Conservation (phyloP, 2,113 vertebrate genomes). For the Pseudorectes ferrugineus region DNA sequence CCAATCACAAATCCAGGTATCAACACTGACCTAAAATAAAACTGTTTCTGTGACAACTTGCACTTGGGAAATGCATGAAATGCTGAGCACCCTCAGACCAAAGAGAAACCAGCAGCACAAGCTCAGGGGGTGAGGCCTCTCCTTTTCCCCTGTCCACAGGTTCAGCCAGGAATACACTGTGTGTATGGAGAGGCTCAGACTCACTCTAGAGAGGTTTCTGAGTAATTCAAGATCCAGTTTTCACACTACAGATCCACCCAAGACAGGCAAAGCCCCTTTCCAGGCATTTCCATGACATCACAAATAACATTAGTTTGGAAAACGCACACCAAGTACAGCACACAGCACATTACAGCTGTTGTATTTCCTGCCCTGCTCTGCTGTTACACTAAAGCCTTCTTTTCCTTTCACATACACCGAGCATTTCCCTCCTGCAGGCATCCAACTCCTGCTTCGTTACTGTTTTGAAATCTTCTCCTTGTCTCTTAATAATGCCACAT, state of each 20-base stretch:
- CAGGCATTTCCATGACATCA: background rate
- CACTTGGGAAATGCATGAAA: background rate
- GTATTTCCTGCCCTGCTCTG: background rate
- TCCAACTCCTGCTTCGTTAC: background rate
- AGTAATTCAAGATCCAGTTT: background rate
- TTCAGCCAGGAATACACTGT: background rate
- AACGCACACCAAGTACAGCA: background rate
- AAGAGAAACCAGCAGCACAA: background rate
- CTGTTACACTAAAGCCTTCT: background rate
- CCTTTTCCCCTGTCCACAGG: background rate
- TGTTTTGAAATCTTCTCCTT: background rate
- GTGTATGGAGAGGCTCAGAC: background rate
- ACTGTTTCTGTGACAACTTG: background rate
- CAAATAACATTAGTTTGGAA: background rate
- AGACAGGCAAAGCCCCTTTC: background rate
- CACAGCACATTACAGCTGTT: background rate
- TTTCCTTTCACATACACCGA: background rate
- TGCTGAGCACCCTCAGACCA: background rate
- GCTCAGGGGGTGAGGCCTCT: background rate
- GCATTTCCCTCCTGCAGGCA: background rate
- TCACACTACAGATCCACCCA: background rate
- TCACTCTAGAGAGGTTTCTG: background rate
- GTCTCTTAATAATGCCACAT: background rate
- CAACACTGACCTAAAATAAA: background rate
- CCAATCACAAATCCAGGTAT: background rate